Evolutionary conservation across 1,140 invertebrate genomes (phyloP), one percentile per base, ranked within the genome.

Genomic region (Tyrophagus putrescentiae): DNA sequence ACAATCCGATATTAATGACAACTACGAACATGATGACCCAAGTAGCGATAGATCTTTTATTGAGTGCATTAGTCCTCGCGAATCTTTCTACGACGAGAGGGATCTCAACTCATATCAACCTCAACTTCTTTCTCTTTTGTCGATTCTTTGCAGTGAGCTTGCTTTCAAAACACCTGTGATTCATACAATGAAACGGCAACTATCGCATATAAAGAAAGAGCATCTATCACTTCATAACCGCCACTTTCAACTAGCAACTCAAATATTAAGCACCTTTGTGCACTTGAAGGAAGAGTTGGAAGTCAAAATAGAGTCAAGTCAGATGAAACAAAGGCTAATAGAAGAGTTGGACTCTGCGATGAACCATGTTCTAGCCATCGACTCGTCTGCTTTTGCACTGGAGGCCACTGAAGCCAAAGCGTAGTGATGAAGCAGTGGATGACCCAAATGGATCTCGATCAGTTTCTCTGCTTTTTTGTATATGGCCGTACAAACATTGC

Each of bases 1-100:
- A n/a, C n/a, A n/a, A 21, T 39, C 13, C 36, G 45, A 48, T 48
- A 48, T 48, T 21, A 48, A 48, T 48, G 45, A 48, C 21, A 48
- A 48, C 18, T 48, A 48, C 31, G 45, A 9, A 48, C 7, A 25
- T 7, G 45, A 48, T 13, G 36, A 39, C 13, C 21, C n/a, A n/a
- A n/a, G n/a, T n/a, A n/a, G 36, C 21, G 13, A 13, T 21, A 39
- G 36, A 39, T 39, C 21, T 39, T 13, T 13, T 39, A 13, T 21
- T 39, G 36, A 39, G 21, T 39, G 13, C 13, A 39, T 39, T 39
- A 13, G 36, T 39, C 21, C 21, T 39, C 21, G 36, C 13, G 21
- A 39, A 21, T 39, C 36, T 13, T 39, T 13, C 21, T 39, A 13
- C 36, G 13, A 13, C 36, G 36, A 39, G 13, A 13, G 21, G 13